Conservation (phyloP, 1,140 invertebrate genomes). For the Drosophila serrata region DNA sequence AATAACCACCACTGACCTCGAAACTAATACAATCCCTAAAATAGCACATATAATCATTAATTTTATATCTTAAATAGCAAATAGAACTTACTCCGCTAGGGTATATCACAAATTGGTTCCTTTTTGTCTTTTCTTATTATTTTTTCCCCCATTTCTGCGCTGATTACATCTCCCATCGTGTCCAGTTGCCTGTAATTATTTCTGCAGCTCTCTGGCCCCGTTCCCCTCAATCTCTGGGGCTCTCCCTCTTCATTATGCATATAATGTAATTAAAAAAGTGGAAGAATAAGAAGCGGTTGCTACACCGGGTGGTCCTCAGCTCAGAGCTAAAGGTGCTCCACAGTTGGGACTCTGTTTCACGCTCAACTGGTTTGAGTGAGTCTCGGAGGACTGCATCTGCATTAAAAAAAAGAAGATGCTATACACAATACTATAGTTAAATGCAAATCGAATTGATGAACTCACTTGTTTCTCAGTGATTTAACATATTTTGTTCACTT, state of each 20-base stretch:
- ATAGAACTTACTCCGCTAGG: not conserved
- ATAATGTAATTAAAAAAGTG: slow-evolving; percentile 77
- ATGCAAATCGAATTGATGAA: slow-evolving; percentile 20
- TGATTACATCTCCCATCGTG: slow-evolving; percentile 70
- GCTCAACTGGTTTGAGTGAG: slow-evolving; percentile 47
- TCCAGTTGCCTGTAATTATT: slow-evolving; percentile 74
- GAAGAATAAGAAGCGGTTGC: slow-evolving; percentile 39
- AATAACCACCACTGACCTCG: too few relatives aligned
- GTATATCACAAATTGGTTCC: slow-evolving; percentile 13
- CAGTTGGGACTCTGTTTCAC: slow-evolving; percentile 23
- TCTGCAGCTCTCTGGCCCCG: slow-evolving; percentile 42
- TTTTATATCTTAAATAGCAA: not conserved
- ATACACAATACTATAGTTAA: slow-evolving; percentile 14
- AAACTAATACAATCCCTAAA: not conserved
- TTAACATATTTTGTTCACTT: slow-evolving; percentile 8
- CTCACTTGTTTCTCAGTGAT: slow-evolving; percentile 6
- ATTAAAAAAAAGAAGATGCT: not conserved
- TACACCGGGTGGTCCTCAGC: slow-evolving; percentile 41
- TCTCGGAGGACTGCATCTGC: slow-evolving; percentile 6
- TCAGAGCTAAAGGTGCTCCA: slow-evolving; percentile 24
- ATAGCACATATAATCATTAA: not conserved
- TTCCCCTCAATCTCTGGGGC: slow-evolving; percentile 53
- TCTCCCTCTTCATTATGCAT: slow-evolving; percentile 69
- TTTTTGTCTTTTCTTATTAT: slow-evolving; percentile 7
- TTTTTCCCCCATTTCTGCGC: slow-evolving; percentile 36